phyloP scores from a whole-genome alignment of 2,797 vertebrate species.

The Oreochromis grahami region DNA sequence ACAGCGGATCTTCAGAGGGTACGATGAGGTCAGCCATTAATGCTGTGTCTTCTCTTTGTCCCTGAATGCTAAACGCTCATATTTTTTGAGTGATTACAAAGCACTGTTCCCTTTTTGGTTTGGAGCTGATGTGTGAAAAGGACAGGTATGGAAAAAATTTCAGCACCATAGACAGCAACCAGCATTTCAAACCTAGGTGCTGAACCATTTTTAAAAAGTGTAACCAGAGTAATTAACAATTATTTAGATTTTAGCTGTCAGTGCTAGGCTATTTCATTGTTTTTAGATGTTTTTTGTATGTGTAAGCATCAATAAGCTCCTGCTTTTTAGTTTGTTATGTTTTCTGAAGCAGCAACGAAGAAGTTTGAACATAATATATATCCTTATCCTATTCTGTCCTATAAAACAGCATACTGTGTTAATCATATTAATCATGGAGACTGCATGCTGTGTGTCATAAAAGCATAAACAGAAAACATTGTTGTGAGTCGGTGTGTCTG shows the following conservation, averaged over 20 bases:
- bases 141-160: neutral
- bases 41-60: conserved; percentile 17
- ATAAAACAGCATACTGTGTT: neutral
- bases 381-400: neutral
- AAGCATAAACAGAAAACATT: neutral
- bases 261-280: neutral
- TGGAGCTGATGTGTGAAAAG: neutral
- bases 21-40: conserved; percentile 15
- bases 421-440: neutral
- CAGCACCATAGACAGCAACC: conserved; percentile 24
- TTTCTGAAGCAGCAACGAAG: neutral
- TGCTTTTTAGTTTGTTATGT: neutral
- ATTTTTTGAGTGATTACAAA: conserved; percentile 17
- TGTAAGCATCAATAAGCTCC: neutral
- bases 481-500: neutral
- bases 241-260: neutral
- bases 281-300: neutral
- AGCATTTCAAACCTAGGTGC: neutral
- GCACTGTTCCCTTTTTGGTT: neutral
- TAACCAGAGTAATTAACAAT: neutral
- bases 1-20: neutral
- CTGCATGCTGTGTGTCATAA: neutral
- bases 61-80: neutral
- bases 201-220: neutral
- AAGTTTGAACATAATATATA: neutral